Evolutionary conservation across 2,113 vertebrate genomes (phyloP), one percentile per base, ranked within the genome.

Genomic region (Muntiacus muntjak): DNA sequence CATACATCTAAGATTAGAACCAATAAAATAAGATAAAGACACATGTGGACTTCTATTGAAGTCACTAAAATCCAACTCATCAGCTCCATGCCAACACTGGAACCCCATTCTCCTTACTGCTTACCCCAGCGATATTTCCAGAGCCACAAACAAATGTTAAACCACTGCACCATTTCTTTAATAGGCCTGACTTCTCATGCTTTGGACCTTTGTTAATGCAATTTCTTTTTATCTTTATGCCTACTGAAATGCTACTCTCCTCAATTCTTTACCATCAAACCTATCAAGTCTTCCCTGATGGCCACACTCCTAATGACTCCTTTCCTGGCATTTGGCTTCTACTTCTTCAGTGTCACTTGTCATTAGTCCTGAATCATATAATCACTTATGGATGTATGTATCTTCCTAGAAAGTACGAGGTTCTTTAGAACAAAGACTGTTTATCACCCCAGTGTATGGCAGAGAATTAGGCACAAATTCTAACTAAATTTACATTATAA

Each of bases 401-500:
- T 83, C 19, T 60, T 16, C 43, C 47, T 50, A 12, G 47, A 71
- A 3, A 87, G 43, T 83, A 43, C 10, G 40, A 76, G 15, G 11
- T 78, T 17, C 67, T 86, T 79, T 55, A 57, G 67, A 52, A 64
- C 47, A 94, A 55, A 54, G 23, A 47, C 43, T 57, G 0, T 30
- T 52, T 78, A 50, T 67, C 81, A 67, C 30, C 11, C 40, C 36
- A 90, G 62, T 57, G 36, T 28, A 28, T 58, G 50, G 47, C 87
- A 91, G 47, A 91, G 88, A 91, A 87, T 58, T 50, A 71, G 26
- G 43, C 71, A 94, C 26, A 96, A 94, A 91, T 87, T 87, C 67
- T 58, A 76, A 17, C 2, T 67, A 15, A 89, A 67, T 64, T 9
- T 60, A 23, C 40, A 95, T 58, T 23, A 86, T 17, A 97, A 92